Percentiles rank a stretch among this genome's conserved stretches.
phyloP scores from a whole-genome alignment of 2,888 invertebrate genomes.

The Colostygia pectinataria region DNA sequence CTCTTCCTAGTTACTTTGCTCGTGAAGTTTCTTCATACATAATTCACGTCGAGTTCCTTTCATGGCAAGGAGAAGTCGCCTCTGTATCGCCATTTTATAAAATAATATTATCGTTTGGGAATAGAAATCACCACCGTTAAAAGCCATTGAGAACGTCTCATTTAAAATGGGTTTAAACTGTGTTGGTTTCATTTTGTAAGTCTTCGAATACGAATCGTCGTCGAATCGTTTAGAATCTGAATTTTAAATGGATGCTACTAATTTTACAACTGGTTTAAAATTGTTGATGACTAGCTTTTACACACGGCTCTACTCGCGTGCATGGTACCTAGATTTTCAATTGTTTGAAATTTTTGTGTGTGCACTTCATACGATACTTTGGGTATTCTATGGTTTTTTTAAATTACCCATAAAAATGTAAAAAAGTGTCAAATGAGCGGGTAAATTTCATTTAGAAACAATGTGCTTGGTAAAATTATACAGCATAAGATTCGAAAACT shows the following conservation, averaged over 20 bases:
- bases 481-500: no score
- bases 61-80: conserved; percentile 2
- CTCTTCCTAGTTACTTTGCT: conserved; percentile 18
- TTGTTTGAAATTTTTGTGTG: no score
- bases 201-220: conserved; percentile 12
- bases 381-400: no score
- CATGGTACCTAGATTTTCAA: no score
- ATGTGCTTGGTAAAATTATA: no score
- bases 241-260: conserved; percentile 8
- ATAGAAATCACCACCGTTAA: conserved; percentile 2
- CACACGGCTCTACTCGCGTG: no score
- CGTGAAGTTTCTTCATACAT: conserved; percentile 22
- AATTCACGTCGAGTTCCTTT: conserved; percentile 15
- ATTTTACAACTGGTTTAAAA: conserved; percentile 2
- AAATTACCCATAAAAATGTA: no score
- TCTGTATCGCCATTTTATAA: conserved; percentile 4
- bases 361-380: no score
- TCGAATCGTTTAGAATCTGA: no score
- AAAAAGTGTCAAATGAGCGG: no score
- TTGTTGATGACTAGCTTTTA: no score
- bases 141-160: conserved; percentile 2
- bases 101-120: conserved; percentile 4
- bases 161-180: conserved; percentile 11
- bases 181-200: conserved; percentile 18
- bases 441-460: no score